Evolutionary conservation across 23 tunicate species (phyloP).

Genomic region (Oikopleura dioica): DNA sequence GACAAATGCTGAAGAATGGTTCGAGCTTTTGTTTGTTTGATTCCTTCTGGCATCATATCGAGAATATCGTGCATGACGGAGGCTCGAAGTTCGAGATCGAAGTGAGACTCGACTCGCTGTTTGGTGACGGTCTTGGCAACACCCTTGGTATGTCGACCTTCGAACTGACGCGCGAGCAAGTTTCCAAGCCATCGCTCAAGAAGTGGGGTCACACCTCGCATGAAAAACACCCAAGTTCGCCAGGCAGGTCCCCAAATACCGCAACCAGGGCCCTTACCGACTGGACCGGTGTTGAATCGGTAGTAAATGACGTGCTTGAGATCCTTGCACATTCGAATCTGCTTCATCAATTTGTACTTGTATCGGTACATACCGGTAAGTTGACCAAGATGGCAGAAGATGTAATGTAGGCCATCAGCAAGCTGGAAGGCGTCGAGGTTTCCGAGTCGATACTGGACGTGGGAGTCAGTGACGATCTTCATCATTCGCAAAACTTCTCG

Average conservation of each 20-base stretch:
- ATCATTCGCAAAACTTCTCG: conserved; percentile 59
- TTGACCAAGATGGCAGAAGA: conserved; percentile 89
- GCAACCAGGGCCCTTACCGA: conserved; percentile 97
- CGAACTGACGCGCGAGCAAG: conserved; percentile 85
- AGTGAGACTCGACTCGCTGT: conserved; percentile 88
- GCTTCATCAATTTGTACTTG: conserved; percentile 92
- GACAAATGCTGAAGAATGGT: conserved; percentile 86
- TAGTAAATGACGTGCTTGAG: conserved; percentile 89
- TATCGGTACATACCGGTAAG: conserved; percentile 97
- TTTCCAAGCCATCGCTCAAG: conserved; percentile 93
- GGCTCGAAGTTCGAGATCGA: conserved; percentile 90
- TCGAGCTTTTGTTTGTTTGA: conserved; percentile 91
- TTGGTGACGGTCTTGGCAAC: conserved; percentile 97
- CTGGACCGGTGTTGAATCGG: conserved; percentile 95
- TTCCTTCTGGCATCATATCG: conserved; percentile 99
- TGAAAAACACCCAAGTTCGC: conserved; percentile 92
- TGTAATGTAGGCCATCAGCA: conserved; percentile 88
- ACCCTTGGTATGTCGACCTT: conserved; percentile 96
- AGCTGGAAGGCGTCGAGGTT: conserved; percentile 92
- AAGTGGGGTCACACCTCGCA: conserved; percentile 91
- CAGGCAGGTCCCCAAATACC: conserved; percentile 99
- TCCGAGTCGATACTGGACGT: conserved; percentile 87
- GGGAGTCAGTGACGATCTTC: conserved; percentile 73
- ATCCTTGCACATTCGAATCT: conserved; percentile 95
- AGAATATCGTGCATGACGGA: conserved; percentile 99